phyloP scores from a whole-genome alignment of 1,140 invertebrate species.

The Drosophila lacertosa region DNA sequence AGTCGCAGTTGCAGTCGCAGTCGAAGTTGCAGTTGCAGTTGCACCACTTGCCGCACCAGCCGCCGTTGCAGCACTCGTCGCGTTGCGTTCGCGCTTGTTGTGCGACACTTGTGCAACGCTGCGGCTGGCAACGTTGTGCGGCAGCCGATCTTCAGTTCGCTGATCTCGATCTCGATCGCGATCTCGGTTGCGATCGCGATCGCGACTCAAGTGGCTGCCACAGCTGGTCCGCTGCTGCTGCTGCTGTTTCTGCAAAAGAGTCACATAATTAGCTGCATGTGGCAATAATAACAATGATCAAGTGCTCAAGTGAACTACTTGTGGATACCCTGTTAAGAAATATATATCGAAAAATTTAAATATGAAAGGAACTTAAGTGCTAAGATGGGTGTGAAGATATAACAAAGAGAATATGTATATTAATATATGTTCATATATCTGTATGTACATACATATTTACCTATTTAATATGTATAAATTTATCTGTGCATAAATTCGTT shows the following conservation, averaged over 20 bases:
- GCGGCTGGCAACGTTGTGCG: constrained; percentile 45
- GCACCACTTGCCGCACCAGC: constrained; percentile 38
- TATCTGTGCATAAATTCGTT: no score
- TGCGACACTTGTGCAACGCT: constrained; percentile 54
- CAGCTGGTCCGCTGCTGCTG: constrained; percentile 37
- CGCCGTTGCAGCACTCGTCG: constrained; percentile 1
- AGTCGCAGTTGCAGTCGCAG: not conserved
- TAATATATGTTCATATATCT: no score
- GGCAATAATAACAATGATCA: not conserved
- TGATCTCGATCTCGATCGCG: constrained; percentile 21
- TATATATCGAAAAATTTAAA: no score
- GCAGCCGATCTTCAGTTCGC: constrained; percentile 32
- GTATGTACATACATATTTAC: no score
- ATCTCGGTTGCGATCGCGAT: constrained; percentile 46
- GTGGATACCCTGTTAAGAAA: not conserved
- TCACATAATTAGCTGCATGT: constrained; percentile 34
- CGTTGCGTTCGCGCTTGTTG: constrained; percentile 60
- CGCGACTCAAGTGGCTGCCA: constrained; percentile 30
- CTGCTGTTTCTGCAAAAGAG: constrained; percentile 37
- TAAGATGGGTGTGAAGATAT: no score
- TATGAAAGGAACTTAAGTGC: no score
- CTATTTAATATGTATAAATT: no score
- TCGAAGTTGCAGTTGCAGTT: constrained; percentile 54
- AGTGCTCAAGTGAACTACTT: not conserved
- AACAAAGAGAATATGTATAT: no score